Evolutionary conservation across 2,888 invertebrate genomes (phyloP), one percentile per base, ranked within the genome.

Genomic region (Pasiphila rectangulata): DNA sequence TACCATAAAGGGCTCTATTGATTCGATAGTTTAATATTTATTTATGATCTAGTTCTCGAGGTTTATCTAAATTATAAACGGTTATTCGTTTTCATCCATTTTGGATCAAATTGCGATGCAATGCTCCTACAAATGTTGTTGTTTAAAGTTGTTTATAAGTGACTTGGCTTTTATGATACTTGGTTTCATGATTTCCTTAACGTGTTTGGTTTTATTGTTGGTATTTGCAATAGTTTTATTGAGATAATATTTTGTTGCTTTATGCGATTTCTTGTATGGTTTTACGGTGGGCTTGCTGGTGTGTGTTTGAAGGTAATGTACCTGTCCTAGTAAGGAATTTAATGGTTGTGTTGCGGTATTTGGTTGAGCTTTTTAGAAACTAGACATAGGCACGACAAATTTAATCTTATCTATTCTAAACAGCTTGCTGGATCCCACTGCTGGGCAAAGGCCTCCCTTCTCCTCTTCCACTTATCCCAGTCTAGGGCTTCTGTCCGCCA

Each of bases 11-110:
- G 68, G 69, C 64, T 63, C 57, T 50, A 57, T 69, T 62, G 62
- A 57, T 57, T 58, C 56, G 62, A 64, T 62, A 44, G 62, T 51
- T 51, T 49, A 51, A 77, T 77, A 65, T 75, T 72, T 76, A 75
- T 79, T 76, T 53, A 51, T 46, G 54, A 52, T 48, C 46, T 27
- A 47, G 38, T 47, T 54, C 66, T 46, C 19, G 40, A 51, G 23
- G 15, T 20, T 24, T 44, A 49, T 49, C 29, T 42, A 30, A 54
- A 44, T 46, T 42, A 51, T 54, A 45, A 47, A 43, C 30, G 30
- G 17, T 46, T 39, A 39, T 46, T 24, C n/a, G 21, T 23, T 46
- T 42, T 23, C 35, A 15, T 30, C 47, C 42, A 39, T 49, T 44
- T 49, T 4, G 44, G 42, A 42, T 38, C 30, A 2, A 6, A 17